Conservation (phyloP, 2,888 invertebrate species). For the Zygaena filipendulae region DNA sequence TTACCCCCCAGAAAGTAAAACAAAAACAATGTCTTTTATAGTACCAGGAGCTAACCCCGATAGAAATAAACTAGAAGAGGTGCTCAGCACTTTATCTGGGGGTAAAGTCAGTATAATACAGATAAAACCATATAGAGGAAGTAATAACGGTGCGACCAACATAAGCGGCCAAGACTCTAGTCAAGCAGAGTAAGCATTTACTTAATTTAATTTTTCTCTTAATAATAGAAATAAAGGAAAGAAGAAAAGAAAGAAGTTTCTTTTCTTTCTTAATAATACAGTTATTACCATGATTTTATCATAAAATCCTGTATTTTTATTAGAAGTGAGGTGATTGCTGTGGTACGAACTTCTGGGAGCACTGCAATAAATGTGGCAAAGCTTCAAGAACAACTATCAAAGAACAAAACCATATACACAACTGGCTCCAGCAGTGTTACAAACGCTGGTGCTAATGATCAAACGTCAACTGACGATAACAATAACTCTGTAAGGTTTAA, state of each 20-base stretch:
- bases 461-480: conserved; percentile 22
- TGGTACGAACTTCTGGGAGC: conserved; percentile 74
- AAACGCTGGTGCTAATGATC: conserved; percentile 20
- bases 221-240: not conserved
- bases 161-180: conserved; percentile 55
- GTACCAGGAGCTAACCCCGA: conserved; percentile 83
- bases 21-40: conserved; percentile 83
- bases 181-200: conserved; percentile 62
- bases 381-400: conserved; percentile 72
- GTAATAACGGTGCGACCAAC: conserved; percentile 66
- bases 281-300: no score
- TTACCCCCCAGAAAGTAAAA: conserved; percentile 80
- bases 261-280: conserved; percentile 6
- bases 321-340: conserved; percentile 79
- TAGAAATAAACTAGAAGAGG: conserved; percentile 77
- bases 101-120: conserved; percentile 81
- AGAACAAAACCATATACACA: conserved; percentile 52
- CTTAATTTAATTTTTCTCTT: not conserved
- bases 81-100: conserved; percentile 81
- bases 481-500: conserved; percentile 38
- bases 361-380: conserved; percentile 78
- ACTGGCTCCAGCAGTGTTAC: conserved; percentile 27
- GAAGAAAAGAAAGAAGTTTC: not conserved
- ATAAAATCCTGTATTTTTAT: no score
- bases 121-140: conserved; percentile 74